phyloP scores from a whole-genome alignment of 2,888 invertebrate species.

The Tanytarsus gracilentus region DNA sequence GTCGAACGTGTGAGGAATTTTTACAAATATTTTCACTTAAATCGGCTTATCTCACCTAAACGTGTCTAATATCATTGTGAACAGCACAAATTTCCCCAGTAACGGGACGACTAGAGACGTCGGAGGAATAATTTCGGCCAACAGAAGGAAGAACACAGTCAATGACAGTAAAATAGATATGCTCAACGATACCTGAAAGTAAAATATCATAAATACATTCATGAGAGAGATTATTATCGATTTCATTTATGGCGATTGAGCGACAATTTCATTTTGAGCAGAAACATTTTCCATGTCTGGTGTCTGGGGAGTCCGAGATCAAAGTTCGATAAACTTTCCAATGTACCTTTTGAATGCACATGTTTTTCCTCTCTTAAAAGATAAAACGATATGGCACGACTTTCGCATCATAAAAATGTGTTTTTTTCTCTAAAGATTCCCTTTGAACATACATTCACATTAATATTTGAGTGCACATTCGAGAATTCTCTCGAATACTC shows the following conservation, averaged over 20 bases:
- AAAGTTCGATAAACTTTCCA: conserved; percentile 4
- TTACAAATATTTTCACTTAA: not conserved
- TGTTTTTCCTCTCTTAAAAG: not conserved
- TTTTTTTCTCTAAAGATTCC: too few species aligned
- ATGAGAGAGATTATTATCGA: conserved; percentile 29
- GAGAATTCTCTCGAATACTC: too few species aligned
- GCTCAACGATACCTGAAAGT: conserved; percentile 78
- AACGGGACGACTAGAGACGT: conserved; percentile 88
- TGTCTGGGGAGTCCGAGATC: not conserved
- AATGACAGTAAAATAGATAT: conserved; percentile 90
- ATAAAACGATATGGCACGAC: too few species aligned
- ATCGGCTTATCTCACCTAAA: conserved; percentile 59
- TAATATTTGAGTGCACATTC: too few species aligned
- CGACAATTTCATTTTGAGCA: not conserved
- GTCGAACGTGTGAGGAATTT: not conserved
- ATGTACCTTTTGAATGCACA: not conserved
- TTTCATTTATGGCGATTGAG: not conserved
- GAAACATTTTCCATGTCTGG: not conserved
- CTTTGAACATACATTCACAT: too few species aligned
- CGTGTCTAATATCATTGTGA: conserved; percentile 92
- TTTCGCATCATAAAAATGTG: conserved; percentile 8
- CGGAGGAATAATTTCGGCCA: conserved; percentile 81
- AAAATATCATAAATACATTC: conserved; percentile 33
- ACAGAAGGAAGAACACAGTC: conserved; percentile 91
- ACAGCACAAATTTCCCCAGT: conserved; percentile 88